Evolutionary conservation across 2,888 invertebrate species (phyloP).

Genomic region (Hylaea fasciaria): DNA sequence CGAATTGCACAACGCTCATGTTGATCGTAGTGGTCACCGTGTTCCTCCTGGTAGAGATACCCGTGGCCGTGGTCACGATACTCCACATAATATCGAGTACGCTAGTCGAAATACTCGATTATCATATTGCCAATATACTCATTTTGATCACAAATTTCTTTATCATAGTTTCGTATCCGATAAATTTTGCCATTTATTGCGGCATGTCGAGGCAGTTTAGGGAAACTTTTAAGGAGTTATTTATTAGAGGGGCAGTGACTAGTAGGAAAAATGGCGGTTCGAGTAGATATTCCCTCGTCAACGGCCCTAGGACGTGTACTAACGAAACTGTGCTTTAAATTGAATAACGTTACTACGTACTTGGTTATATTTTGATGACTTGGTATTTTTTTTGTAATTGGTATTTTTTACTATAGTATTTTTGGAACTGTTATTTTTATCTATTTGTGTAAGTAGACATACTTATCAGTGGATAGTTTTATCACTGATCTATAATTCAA

Average conservation of each 20-base stretch:
- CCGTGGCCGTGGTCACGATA: conserved; percentile 92
- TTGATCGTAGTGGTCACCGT: conserved; percentile 94
- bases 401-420: conserved; percentile 14
- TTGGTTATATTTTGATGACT: conserved; percentile 35
- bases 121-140: conserved; percentile 90
- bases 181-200: conserved; percentile 98
- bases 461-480: conserved; percentile 49
- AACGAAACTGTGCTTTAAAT: conserved; percentile 92
- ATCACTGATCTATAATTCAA: background rate
- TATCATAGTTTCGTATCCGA: conserved; percentile 95
- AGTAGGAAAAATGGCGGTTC: conserved; percentile 88
- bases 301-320: conserved; percentile 92
- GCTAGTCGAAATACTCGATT: conserved; percentile 89
- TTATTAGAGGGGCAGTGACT: conserved; percentile 87
- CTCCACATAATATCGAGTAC: conserved; percentile 93
- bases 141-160: conserved; percentile 95
- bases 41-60: conserved; percentile 93
- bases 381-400: conserved; percentile 25
- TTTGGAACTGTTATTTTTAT: conserved; percentile 47
- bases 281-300: conserved; percentile 91
- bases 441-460: conserved; percentile 52
- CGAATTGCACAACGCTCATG: conserved; percentile 95
- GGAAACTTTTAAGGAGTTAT: conserved; percentile 95
- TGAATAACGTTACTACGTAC: conserved; percentile 46
- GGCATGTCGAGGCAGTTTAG: conserved; percentile 98